These are phyloP conservation scores for Coilia nasus DNA, from an alignment of 2,797 vertebrate species.

Conservation along the genomic window DNA sequence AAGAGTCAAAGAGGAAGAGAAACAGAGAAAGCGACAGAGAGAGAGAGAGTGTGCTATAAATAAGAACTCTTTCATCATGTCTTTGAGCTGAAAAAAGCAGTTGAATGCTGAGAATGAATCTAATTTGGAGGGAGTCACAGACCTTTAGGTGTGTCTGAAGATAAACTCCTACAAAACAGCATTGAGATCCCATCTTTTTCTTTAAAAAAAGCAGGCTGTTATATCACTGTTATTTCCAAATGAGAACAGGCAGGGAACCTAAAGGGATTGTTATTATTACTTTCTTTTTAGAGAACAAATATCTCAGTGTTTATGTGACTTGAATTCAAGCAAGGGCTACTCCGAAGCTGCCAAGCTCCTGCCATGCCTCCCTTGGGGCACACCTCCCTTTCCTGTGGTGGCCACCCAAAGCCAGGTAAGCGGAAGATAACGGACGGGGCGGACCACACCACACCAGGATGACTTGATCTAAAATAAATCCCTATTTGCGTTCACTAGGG, in stretches of 20 bases:
- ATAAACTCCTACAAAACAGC: conserved; percentile 13
- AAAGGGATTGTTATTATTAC: conserved; percentile 35
- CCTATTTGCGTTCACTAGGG: conserved; percentile 6
- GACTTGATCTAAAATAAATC: conserved; percentile 38
- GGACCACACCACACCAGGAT: conserved; percentile 8
- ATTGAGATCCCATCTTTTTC: conserved; percentile 14
- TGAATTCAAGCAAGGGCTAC: conserved; percentile 31
- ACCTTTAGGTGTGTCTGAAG: conserved; percentile 26
- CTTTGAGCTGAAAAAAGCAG: conserved; percentile 25
- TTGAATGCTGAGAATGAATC: conserved; percentile 21
- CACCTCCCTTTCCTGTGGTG: not conserved
- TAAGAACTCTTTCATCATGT: conserved; percentile 33
- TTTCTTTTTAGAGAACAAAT: conserved; percentile 28
- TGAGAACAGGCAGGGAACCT: conserved; percentile 29
- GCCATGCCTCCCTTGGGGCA: not conserved
- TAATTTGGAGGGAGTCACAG: conserved; percentile 29
- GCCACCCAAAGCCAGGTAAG: not conserved
- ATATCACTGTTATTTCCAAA: conserved; percentile 25
- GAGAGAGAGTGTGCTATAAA: conserved; percentile 7
- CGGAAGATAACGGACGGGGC: not conserved
- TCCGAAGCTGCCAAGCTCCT: not conserved
- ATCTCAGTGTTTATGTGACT: conserved; percentile 45
- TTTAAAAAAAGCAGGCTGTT: conserved; percentile 4
- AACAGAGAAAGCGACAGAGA: not conserved
- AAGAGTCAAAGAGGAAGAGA: not conserved